phyloP scores from a whole-genome alignment of 2,888 invertebrate species.

The Rhingia rostrata region DNA sequence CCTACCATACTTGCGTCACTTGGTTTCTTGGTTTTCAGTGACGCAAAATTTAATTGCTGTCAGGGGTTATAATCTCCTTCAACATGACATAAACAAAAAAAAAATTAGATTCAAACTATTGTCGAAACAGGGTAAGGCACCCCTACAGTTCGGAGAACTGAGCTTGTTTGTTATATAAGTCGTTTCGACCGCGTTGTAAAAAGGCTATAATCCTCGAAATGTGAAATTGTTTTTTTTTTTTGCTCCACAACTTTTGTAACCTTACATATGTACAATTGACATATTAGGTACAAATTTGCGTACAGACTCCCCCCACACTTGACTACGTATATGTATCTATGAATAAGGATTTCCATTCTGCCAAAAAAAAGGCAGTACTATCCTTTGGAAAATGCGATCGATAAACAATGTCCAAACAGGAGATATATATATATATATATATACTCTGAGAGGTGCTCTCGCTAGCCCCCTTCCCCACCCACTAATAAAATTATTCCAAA shows the following conservation, averaged over 20 bases:
- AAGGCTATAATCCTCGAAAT: neutral
- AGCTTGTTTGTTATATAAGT: conserved; percentile 55
- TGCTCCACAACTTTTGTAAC: conserved; percentile 20
- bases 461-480: too few relatives aligned
- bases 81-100: too few relatives aligned
- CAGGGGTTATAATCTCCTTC: too few relatives aligned
- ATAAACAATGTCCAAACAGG: conserved; percentile 56
- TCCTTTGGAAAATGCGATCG: conserved; percentile 63
- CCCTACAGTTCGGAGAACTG: conserved; percentile 7
- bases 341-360: conserved; percentile 5
- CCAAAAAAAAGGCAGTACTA: conserved; percentile 38
- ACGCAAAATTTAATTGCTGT: neutral
- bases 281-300: neutral
- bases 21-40: neutral
- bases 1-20: conserved; percentile 14
- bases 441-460: neutral
- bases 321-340: neutral
- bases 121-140: too few relatives aligned
- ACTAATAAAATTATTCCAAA: conserved; percentile 22
- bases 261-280: neutral
- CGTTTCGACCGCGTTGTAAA: conserved; percentile 34
- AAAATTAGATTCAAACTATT: too few relatives aligned
- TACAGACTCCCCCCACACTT: neutral
- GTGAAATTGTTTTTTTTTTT: too few relatives aligned
- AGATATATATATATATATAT: conserved; percentile 19